Conservation (phyloP, 2,888 invertebrate species). For the Trissoscelio sp. region DNA sequence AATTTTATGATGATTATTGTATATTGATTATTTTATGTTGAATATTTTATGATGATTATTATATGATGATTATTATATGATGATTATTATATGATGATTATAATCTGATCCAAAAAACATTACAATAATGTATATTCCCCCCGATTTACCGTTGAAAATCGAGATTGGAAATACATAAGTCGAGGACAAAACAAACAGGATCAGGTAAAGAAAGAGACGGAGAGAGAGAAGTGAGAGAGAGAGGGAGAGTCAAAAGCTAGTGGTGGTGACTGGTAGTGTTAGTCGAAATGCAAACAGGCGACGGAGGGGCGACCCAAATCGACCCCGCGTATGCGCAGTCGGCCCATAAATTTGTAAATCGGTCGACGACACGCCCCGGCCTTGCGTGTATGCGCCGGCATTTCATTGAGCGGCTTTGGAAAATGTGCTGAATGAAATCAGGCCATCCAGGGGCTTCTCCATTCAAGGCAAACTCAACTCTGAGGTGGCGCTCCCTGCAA, state of each 20-base stretch:
- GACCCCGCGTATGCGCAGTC: constrained; percentile 66
- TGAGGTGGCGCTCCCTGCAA: constrained; percentile 57
- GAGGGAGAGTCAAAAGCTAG: not conserved
- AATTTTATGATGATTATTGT: too few species aligned
- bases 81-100: too few species aligned
- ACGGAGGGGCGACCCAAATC: constrained; percentile 53
- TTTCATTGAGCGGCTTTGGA: constrained; percentile 72
- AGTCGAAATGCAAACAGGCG: constrained; percentile 47
- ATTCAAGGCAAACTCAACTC: constrained; percentile 70
- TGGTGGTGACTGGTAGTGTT: not conserved
- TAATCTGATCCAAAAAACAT: too few species aligned
- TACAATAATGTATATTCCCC: too few species aligned
- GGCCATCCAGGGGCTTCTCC: constrained; percentile 73
- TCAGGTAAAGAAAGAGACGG: constrained; percentile 24
- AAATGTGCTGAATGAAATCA: constrained; percentile 74
- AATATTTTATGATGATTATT: too few species aligned
- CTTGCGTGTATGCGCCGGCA: constrained; percentile 61
- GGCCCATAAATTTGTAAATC: constrained; percentile 68
- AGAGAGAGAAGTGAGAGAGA: too few species aligned
- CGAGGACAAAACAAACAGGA: constrained; percentile 43
- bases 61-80: too few species aligned
- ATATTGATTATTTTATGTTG: too few species aligned
- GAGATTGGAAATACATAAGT: constrained; percentile 37
- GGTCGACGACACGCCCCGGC: constrained; percentile 67
- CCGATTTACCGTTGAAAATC: not conserved